Conservation (phyloP, 2,888 invertebrate genomes). For the Dynastes tityus region DNA sequence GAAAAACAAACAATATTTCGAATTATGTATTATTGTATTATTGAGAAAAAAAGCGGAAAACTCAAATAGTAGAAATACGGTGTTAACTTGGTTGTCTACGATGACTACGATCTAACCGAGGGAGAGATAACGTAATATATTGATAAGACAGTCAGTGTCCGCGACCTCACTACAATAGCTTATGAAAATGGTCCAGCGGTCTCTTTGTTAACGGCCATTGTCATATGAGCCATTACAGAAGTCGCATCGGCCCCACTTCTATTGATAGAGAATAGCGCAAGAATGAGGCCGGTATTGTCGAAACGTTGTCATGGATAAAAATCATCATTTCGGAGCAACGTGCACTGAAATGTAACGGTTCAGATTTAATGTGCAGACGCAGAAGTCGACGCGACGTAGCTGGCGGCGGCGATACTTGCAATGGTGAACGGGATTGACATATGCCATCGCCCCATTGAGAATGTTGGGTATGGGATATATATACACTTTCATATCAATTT, state of each 20-base stretch:
- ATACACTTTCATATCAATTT: conserved; percentile 21
- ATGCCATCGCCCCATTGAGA: conserved; percentile 38
- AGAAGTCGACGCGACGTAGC: conserved; percentile 40
- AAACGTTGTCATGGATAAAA: conserved; percentile 68
- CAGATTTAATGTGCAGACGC: conserved; percentile 57
- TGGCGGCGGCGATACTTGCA: conserved; percentile 24
- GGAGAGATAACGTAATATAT: conserved; percentile 63
- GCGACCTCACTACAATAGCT: conserved; percentile 68
- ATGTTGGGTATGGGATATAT: conserved; percentile 31
- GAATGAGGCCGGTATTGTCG: conserved; percentile 67
- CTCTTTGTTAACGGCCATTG: conserved; percentile 69
- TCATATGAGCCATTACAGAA: conserved; percentile 69
- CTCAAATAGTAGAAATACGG: conserved; percentile 45
- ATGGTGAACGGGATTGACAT: conserved; percentile 35
- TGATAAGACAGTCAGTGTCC: conserved; percentile 64
- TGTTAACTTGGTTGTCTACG: conserved; percentile 30
- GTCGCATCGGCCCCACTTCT: conserved; percentile 62
- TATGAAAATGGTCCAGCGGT: conserved; percentile 69
- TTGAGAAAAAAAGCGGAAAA: not conserved
- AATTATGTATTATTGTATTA: too few species aligned
- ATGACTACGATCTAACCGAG: conserved; percentile 50
- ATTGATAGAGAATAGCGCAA: conserved; percentile 66
- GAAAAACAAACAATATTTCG: too few species aligned
- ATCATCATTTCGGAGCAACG: conserved; percentile 67
- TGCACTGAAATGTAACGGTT: conserved; percentile 66